These are phyloP conservation scores for Tetramorium bicarinatum DNA, from an alignment of 2,888 invertebrate genomes.

Conservation along the genomic window DNA sequence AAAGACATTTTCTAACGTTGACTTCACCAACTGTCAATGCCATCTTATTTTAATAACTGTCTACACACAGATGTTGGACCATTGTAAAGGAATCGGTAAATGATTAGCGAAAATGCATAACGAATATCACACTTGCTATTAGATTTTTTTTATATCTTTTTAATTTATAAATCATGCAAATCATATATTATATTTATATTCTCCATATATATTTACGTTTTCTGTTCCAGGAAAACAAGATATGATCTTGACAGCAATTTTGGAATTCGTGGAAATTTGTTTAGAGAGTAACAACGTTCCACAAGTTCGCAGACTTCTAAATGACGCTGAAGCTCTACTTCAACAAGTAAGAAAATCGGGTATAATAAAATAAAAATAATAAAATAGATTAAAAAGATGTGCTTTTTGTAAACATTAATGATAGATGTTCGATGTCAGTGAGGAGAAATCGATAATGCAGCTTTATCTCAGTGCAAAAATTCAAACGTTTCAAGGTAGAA, in stretches of 20 bases:
- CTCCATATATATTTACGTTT: background rate
- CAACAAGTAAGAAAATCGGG: conserved; percentile 68
- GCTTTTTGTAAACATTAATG: background rate
- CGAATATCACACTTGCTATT: background rate
- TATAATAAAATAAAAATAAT: background rate
- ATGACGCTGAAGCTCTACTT: conserved; percentile 86
- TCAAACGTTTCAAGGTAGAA: conserved; percentile 85
- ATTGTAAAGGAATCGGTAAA: conserved; percentile 89
- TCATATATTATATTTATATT: no score
- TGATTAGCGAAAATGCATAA: background rate
- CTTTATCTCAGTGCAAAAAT: conserved; percentile 86
- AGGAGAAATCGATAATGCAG: conserved; percentile 79
- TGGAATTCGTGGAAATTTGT: conserved; percentile 89
- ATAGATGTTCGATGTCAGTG: conserved; percentile 65
- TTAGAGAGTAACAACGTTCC: conserved; percentile 88
- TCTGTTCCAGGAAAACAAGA: conserved; percentile 85
- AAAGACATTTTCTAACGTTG: conserved; percentile 87
- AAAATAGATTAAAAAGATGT: background rate
- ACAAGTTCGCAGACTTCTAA: conserved; percentile 88
- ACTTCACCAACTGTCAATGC: conserved; percentile 89
- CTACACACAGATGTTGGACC: conserved; percentile 88
- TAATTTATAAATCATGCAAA: conserved; percentile 20
- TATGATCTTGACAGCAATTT: conserved; percentile 87
- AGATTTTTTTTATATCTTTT: background rate
- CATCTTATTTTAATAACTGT: conserved; percentile 87